Evolutionary conservation across 1,140 invertebrate species (phyloP).

Genomic region (Wiebesia pumilae): DNA sequence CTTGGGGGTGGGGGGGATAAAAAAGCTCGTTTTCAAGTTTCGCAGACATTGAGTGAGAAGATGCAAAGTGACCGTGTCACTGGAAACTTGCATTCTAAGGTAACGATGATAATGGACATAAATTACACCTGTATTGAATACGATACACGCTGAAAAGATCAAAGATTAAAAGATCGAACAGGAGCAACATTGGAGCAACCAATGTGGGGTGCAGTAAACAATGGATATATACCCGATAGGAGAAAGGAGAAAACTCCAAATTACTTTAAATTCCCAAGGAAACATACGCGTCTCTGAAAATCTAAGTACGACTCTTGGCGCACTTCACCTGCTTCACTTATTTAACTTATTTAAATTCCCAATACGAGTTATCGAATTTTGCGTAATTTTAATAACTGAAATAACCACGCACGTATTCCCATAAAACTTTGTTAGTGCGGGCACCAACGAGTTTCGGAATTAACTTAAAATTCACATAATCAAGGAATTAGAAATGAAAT

Average conservation of each 20-base stretch:
- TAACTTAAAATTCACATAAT: no score
- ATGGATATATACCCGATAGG: background rate
- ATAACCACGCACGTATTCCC: background rate
- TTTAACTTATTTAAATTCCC: background rate
- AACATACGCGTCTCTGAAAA: background rate
- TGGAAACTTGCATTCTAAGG: background rate
- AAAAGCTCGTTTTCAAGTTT: background rate
- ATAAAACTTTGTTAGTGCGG: no score
- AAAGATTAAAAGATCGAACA: background rate
- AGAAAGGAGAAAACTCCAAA: background rate
- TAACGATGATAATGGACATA: constrained; percentile 36
- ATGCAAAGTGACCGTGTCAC: background rate
- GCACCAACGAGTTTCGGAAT: no score
- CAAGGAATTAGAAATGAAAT: no score
- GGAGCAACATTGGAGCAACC: background rate
- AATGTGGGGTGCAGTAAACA: background rate
- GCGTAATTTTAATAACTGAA: background rate
- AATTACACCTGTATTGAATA: constrained; percentile 9
- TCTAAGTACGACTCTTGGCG: background rate
- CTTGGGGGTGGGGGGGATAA: background rate
- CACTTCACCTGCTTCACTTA: no score
- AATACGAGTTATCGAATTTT: background rate
- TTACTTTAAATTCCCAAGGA: background rate
- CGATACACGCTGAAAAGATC: no score
- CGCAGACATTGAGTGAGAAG: background rate